Conservation (phyloP, 1,140 invertebrate species). For the Oreohelix idahoensis region DNA sequence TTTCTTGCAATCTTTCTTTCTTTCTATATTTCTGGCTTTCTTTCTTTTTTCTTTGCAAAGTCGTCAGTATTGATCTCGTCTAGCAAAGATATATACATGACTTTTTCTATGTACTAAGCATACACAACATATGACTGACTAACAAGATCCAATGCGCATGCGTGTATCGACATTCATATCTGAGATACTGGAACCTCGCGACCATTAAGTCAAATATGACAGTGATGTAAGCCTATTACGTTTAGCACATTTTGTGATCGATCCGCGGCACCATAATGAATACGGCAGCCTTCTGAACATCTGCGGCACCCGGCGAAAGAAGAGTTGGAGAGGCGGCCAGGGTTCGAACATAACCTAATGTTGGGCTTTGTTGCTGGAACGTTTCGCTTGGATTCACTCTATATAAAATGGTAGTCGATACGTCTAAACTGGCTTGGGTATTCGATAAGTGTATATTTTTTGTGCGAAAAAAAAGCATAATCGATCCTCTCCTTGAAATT, state of each 20-base stretch:
- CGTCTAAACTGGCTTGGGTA: neutral
- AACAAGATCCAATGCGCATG: too few species aligned
- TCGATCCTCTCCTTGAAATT: too few species aligned
- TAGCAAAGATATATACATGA: too few species aligned
- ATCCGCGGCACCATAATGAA: neutral
- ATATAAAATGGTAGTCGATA: neutral
- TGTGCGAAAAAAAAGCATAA: too few species aligned
- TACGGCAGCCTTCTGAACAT: neutral
- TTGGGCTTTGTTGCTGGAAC: neutral
- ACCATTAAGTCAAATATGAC: neutral
- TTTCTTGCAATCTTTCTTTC: too few species aligned
- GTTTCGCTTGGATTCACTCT: neutral
- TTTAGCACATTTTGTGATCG: neutral
- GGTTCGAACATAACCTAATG: neutral
- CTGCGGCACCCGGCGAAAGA: neutral
- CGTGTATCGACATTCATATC: too few species aligned
- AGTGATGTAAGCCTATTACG: neutral
- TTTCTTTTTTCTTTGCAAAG: too few species aligned
- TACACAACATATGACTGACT: too few species aligned
- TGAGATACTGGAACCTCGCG: neutral
- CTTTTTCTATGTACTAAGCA: too few species aligned
- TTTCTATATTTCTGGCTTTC: too few species aligned
- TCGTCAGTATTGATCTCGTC: too few species aligned
- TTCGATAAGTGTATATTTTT: too few species aligned
- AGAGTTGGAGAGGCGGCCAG: neutral